Base-by-base conservation (phyloP, 1,140 invertebrate genomes). In the Procambarus clarkii region DNA sequence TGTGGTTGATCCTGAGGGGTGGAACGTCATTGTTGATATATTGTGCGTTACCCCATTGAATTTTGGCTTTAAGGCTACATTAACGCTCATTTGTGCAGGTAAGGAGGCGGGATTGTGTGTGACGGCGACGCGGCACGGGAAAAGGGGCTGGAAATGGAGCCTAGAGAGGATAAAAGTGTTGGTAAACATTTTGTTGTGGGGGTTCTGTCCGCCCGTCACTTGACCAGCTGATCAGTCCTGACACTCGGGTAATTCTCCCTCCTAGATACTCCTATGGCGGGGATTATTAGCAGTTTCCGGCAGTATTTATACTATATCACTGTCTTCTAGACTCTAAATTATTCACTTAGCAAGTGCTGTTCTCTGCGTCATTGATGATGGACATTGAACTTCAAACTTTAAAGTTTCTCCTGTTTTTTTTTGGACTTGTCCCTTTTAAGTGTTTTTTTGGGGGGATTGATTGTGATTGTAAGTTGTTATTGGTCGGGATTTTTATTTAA, bases 11-110 rank as follows among this genome's bases (percentile, higher is more conserved):
- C 74, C 77, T 87, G 76, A 79, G 86, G 86, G 86, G 45, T 64
- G 86, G 77, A 76, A 87, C 86, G 86, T 87, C 86, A 87, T 79
- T 87, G 82, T 50, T 78, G 86, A 87, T 79, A 87, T 87, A 79
- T 87, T 87, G 86, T 87, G 86, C 50, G 71, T 86, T 76, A 78
- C 46, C 21, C 21, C 71, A 54, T 78, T 87, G 79, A 79, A 79
- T 79, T 87, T 60, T 79, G 46, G 15, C 79, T 87, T 77, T 78
- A 77, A 79, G 86, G 24, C 86, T 78, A 45, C 86, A 60, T 24
- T 87, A 60, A 45, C 76, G n/a, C 48, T 87, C 76, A 64, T 64
- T 54, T 54, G 34, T 60, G 79, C 76, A 87, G 86, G 86, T 87
- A 87, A 87, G 86, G 34, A 21, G 11, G 24, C 18, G 24, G 15